Base-by-base conservation (phyloP, 1,140 invertebrate species). In the Pseudomyrmex concolor region DNA sequence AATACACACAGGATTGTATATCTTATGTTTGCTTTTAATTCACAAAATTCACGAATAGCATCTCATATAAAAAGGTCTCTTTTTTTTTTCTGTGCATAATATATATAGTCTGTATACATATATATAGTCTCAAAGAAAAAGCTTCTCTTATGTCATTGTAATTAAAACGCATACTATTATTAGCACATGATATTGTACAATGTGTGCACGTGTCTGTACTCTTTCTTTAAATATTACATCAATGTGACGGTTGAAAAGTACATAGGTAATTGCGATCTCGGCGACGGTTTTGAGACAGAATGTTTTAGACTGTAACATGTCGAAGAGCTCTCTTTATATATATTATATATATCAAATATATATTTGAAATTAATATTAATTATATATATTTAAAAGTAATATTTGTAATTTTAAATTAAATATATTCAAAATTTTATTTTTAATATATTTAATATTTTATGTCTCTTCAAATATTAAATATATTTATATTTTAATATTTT, bases 131-230 rank as follows among this genome's bases (percentile, higher is more conserved):
- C 63, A 80, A 81, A 91, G 80, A 89, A 91, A 91, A 91, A 90
- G 83, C 78, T 81, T 87, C 84, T 89, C 85, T 64, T 87, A 86
- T 84, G 34, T 85, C 88, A 86, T 72, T 89, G 85, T 84, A 72
- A 86, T 74, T 86, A 74, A 62, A 87, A 84, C 84, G 86, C 78
- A 87, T 89, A 89, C 87, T 91, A 91, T 89, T 89, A 73, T 91
- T 91, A 89, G 87, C 89, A 91, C 76, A 82, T 92, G 80, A 78
- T 92, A 92, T 92, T 90, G 83, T 93, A 93, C 90, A 92, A 89
- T 89, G 86, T 89, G 89, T 92, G 87, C 85, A 84, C 78, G 43
- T 34, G 34, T 88, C 12, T 59, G 34, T 82, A 83, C 84, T 85
- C 70, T 62, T 59, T 55, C 70, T 82, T 87, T 83, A 5, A 86